phyloP scores from a whole-genome alignment of 2,797 vertebrate genomes.

The Acanthurus leucopareius region DNA sequence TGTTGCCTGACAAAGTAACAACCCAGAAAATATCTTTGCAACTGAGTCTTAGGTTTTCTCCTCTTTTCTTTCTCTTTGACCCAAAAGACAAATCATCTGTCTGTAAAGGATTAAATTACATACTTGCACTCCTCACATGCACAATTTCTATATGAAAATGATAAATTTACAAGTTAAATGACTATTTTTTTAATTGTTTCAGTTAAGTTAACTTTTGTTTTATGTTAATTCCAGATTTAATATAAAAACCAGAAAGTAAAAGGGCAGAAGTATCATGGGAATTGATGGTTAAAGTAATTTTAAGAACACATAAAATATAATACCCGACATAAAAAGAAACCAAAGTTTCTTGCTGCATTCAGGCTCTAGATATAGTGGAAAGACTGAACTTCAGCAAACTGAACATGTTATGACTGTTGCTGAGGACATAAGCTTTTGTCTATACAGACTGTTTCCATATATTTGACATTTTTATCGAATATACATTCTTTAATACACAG shows the following conservation, averaged over 20 bases:
- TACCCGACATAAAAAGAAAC: neutral
- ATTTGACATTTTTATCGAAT: conserved; percentile 24
- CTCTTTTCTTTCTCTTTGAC: neutral
- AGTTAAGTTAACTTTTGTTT: too few relatives aligned
- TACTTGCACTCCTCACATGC: neutral
- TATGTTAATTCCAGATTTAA: neutral
- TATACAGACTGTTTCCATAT: conserved; percentile 16
- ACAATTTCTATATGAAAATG: neutral
- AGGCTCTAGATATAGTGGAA: neutral
- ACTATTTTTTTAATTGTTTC: too few relatives aligned
- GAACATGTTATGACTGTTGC: conserved; percentile 4
- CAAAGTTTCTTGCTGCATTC: neutral
- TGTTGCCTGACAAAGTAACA: conserved; percentile 36
- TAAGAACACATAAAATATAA: neutral
- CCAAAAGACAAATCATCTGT: neutral
- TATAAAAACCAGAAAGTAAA: neutral
- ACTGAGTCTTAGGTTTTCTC: neutral
- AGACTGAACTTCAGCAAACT: neutral
- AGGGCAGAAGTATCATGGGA: neutral
- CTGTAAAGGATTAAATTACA: neutral
- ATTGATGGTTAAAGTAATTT: neutral
- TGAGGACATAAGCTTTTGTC: conserved; percentile 7
- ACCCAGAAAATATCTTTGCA: conserved; percentile 26
- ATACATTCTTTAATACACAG: conserved; percentile 8
- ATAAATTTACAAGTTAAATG: too few relatives aligned